Evolutionary conservation across 2,797 vertebrate genomes (phyloP), one percentile per base, ranked within the genome.

Genomic region (Prionace glauca): DNA sequence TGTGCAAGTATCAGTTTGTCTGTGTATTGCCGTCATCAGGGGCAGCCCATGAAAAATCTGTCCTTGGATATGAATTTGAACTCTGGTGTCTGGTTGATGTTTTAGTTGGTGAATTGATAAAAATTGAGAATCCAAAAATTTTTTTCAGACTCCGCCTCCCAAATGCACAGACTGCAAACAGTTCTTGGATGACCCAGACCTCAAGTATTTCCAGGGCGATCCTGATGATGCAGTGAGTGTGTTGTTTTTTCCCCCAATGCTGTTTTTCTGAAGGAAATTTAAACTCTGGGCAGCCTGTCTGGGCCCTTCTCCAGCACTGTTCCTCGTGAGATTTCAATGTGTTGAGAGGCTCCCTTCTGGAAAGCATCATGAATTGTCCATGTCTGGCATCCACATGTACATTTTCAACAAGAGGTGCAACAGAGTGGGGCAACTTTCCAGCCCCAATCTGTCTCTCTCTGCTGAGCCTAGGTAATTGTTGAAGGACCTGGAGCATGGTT

Each of bases 141-240:
- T 29, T 24, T 96, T 96, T 0, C 96, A 99, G 99, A 97, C 97
- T 0, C 98, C 98, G 0, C 98, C 98, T 10, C 98, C 98, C 0
- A 99, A 98, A 97, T 99, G 99, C 95, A 36, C 97, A 0, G 98
- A 99, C 97, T 99, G 99, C 95, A 97, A 98, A 4, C 99, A 99
- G 96, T 99, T 98, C 97, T 97, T 99, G 96, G 99, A 99, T 24
- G 99, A 99, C 95, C 97, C 98, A 0, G 98, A 99, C 96, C 98
- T 99, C 60, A 99, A 99, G 96, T 99, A 99, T 94, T 99, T 98
- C 96, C 99, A 99, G 96, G 99, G 99, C 7, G 98, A 98, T 96
- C 98, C 98, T 0, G 99, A 99, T 10, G 98, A 98, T 77, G 98
- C 98, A 29, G 98, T 99, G 96, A 98, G 97, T 96, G 0, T 0